Conservation (phyloP, 2,888 invertebrate species). For the Oasisia sp. region DNA sequence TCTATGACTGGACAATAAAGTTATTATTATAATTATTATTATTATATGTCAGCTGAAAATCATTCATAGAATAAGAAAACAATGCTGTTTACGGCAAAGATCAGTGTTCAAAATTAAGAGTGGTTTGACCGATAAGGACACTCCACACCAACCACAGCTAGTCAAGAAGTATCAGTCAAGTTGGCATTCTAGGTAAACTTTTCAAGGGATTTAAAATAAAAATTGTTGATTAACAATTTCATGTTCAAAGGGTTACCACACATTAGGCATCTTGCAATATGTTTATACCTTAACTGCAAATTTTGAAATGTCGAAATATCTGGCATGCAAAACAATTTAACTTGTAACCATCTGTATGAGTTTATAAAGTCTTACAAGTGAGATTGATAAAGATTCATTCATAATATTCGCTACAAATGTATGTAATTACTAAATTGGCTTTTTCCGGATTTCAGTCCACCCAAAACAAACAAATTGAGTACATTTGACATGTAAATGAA, state of each 20-base stretch:
- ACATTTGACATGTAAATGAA: no score
- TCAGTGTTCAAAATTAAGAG: background rate
- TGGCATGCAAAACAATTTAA: background rate
- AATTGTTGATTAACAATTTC: background rate
- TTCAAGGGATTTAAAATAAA: background rate
- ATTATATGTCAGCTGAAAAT: background rate
- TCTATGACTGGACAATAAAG: no score
- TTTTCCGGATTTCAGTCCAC: no score
- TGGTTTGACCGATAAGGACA: background rate
- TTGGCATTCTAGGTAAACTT: background rate
- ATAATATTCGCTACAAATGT: background rate
- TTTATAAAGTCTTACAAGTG: background rate
- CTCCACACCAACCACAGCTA: no score
- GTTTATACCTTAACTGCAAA: background rate
- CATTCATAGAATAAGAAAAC: background rate
- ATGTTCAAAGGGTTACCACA: background rate
- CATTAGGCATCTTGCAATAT: background rate
- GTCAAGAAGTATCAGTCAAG: background rate
- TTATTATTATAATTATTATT: no score
- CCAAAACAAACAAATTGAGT: no score
- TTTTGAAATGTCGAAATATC: background rate
- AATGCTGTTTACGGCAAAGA: background rate
- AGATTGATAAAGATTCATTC: background rate
- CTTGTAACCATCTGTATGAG: background rate
- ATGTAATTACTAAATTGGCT: background rate